Base-by-base conservation (phyloP, 2,888 invertebrate species). In the Pristionchus arcanus region DNA sequence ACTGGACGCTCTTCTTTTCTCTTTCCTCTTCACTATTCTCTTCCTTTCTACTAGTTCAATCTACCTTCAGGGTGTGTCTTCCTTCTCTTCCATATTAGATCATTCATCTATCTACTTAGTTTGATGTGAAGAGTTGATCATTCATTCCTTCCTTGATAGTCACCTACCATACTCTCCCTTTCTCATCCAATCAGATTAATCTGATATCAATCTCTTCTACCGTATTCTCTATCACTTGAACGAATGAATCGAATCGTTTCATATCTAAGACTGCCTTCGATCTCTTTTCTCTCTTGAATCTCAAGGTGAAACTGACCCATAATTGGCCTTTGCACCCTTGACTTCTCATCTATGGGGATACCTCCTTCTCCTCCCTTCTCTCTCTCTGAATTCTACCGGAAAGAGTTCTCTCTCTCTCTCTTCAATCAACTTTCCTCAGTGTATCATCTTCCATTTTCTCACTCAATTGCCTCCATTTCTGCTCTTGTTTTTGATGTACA, bases 241-340 rank as follows among this genome's bases (percentile, higher is more conserved):
- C n/a, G n/a, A 2, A 74, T 74, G n/a, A n/a, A n/a, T n/a, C n/a
- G n/a, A 31, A n/a, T 68, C 88, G 90, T 89, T 90, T 90, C 89
- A 87, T 87, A 90, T 89, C 87, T 87, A 89, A 89, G 90, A 90
- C 89, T 89, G 90, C 89, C 90, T 89, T 89, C 88, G 28, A 55
- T 74, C 55, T 87, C 42, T 59, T 34, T 63, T 55, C 3, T 25
- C 85, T 66, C 49, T 53, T 84, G 28, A 53, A 63, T 90, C 90
- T 89, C 81, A 42, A 42, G 42, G 49, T 83, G 53, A 42, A 42
- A 28, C 81, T 83, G 42, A 34, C 77, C 53, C 81, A 53, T 53
- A 42, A 83, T 83, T 83, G n/a, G 42, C 49, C 81, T 83, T 34
- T 37, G 31, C n/a, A 2, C 87, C 68, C 55, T 81, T 81, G 31